Conservation (phyloP, 2,888 invertebrate species). For the Tenthredo scrophulariae region DNA sequence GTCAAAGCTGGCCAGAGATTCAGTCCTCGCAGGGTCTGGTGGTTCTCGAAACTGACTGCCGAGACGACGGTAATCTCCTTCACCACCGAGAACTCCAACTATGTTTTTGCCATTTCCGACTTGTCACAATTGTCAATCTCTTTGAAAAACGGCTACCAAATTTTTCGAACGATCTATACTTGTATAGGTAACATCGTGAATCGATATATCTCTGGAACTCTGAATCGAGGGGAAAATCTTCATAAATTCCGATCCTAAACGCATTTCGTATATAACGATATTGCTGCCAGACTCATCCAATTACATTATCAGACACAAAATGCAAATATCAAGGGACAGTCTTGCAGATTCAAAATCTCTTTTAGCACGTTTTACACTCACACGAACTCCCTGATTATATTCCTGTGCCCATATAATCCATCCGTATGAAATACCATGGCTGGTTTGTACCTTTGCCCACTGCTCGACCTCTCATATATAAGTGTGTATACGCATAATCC, state of each 20-base stretch:
- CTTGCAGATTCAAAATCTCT: slow-evolving; percentile 15
- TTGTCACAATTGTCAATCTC: slow-evolving; percentile 38
- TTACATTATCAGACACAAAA: background rate
- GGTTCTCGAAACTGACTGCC: slow-evolving; percentile 28
- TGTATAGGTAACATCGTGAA: background rate
- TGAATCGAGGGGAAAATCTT: background rate
- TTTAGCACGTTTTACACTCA: background rate
- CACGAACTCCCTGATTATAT: background rate
- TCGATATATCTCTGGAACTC: background rate
- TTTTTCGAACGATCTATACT: background rate
- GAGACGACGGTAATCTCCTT: slow-evolving; percentile 36
- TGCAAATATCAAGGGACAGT: slow-evolving; percentile 21
- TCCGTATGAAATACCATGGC: slow-evolving; percentile 32
- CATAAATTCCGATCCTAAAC: background rate
- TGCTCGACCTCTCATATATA: slow-evolving; percentile 18
- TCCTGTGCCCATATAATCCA: slow-evolving; percentile 22
- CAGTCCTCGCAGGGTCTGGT: slow-evolving; percentile 33
- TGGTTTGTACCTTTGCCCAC: slow-evolving; percentile 23
- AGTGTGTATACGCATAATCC: slow-evolving; percentile 42
- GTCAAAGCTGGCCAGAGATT: slow-evolving; percentile 43
- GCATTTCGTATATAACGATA: background rate
- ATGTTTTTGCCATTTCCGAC: slow-evolving; percentile 29
- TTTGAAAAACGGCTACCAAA: slow-evolving; percentile 11
- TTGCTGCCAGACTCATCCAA: background rate
- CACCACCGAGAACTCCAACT: slow-evolving; percentile 32